Conservation (phyloP, 35 echinoderm and acorn worm species). For the Eucidaris tribuloides region DNA sequence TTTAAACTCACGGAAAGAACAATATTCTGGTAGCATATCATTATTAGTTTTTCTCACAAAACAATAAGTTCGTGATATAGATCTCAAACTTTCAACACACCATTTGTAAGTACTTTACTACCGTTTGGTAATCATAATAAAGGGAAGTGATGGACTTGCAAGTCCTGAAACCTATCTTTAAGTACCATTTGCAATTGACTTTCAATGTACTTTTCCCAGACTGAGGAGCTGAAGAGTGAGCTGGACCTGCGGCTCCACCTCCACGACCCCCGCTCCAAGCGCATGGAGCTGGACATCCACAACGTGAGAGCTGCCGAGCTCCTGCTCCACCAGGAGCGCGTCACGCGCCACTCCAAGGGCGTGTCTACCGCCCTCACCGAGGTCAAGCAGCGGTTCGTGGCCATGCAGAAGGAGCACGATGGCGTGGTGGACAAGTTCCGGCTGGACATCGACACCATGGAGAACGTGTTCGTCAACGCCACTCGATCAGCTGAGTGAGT, state of each 20-base stretch:
- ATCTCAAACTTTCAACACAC: no score
- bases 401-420: constrained; percentile 93
- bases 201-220: constrained; percentile 45
- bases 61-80: no score
- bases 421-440: constrained; percentile 75
- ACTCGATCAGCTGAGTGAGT: constrained; percentile 94
- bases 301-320: constrained; percentile 93
- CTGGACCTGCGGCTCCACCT: constrained; percentile 84
- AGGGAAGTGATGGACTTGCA: no score
- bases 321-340: constrained; percentile 85
- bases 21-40: no score
- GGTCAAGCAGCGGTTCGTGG: constrained; percentile 61
- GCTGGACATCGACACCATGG: constrained; percentile 76
- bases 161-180: no score
- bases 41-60: no score
- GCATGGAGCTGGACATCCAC: constrained; percentile 93
- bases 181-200: no score
- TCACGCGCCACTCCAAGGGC: constrained; percentile 80
- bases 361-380: constrained; percentile 78
- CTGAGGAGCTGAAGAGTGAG: constrained; percentile 98
- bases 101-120: no score
- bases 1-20: no score
- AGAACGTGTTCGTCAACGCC: constrained; percentile 83
- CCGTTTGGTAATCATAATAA: no score
- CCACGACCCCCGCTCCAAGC: constrained; percentile 71